These are phyloP conservation scores for Drosophila nikananu DNA, from an alignment of 1,140 invertebrate species.

Conservation along the genomic window DNA sequence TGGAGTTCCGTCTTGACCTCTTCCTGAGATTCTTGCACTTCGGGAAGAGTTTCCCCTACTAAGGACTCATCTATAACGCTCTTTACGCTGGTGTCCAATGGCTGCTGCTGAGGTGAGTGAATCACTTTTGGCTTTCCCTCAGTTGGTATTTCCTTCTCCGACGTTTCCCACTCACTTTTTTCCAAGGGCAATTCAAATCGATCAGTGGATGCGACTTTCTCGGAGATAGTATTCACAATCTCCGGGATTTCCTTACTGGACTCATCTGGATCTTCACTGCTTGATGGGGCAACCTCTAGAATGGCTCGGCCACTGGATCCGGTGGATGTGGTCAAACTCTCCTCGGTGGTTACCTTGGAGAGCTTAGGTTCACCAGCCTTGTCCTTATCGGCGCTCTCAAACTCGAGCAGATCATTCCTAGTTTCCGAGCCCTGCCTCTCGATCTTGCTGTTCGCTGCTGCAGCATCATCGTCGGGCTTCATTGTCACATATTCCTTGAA, in stretches of 20 bases:
- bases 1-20: conserved; percentile 89
- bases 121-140: conserved; percentile 71
- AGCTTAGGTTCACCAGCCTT: conserved; percentile 59
- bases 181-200: conserved; percentile 75
- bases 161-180: conserved; percentile 82
- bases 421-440: conserved; percentile 79
- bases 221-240: conserved; percentile 68
- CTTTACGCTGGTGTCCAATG: conserved; percentile 61
- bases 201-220: conserved; percentile 52
- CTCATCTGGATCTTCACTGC: conserved; percentile 74
- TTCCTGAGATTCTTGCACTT: conserved; percentile 90
- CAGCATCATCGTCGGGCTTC: conserved; percentile 57
- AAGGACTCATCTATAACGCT: conserved; percentile 84
- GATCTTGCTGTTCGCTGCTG: conserved; percentile 56
- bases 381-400: conserved; percentile 70
- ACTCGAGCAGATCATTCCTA: conserved; percentile 76
- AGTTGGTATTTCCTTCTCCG: conserved; percentile 76
- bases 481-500: conserved; percentile 80
- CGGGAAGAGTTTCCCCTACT: conserved; percentile 88
- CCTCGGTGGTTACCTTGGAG: conserved; percentile 70
- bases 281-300: conserved; percentile 63
- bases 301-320: conserved; percentile 68
- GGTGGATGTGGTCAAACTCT: conserved; percentile 71
- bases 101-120: conserved; percentile 86
- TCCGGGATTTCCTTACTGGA: conserved; percentile 71